Base-by-base conservation (phyloP, 1,140 invertebrate genomes). In the Mercenaria mercenaria region DNA sequence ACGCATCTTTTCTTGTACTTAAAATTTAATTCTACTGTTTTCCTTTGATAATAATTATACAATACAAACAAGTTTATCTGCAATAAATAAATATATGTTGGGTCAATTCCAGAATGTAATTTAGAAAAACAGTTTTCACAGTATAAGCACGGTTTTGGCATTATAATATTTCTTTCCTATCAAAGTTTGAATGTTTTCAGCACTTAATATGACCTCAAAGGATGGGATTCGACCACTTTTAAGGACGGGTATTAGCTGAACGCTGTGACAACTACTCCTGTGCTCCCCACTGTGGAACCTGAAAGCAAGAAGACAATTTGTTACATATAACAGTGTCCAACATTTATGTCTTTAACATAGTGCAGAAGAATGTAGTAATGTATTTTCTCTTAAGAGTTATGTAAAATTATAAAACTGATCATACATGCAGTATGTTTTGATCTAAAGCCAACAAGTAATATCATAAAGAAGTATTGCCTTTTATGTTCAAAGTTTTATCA, bases 281-380 rank as follows among this genome's bases (percentile, higher is more conserved):
- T n/a, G 74, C 83, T 43, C 90, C 90, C 92, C 92, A 91, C 67
- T 91, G 91, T 83, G 81, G 59, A 83, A 81, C 80, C 90, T 89
- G 88, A 72, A 56, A 86, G 6, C n/a, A n/a, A n/a, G n/a, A n/a
- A n/a, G n/a, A n/a, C n/a, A n/a, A n/a, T n/a, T n/a, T n/a, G n/a
- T n/a, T n/a, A n/a, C n/a, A n/a, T n/a, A n/a, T n/a, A n/a, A n/a
- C n/a, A n/a, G n/a, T n/a, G n/a, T n/a, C n/a, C n/a, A n/a, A n/a
- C n/a, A n/a, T n/a, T n/a, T n/a, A n/a, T n/a, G n/a, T n/a, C n/a
- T n/a, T n/a, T n/a, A n/a, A n/a, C n/a, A n/a, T n/a, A n/a, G n/a
- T n/a, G n/a, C n/a, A n/a, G n/a, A n/a, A n/a, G n/a, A n/a, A n/a
- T n/a, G n/a, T n/a, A n/a, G n/a, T n/a, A n/a, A n/a, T n/a, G n/a